These are phyloP conservation scores for Pogonus chalceus DNA, from an alignment of 1,140 invertebrate species.

Conservation along the genomic window DNA sequence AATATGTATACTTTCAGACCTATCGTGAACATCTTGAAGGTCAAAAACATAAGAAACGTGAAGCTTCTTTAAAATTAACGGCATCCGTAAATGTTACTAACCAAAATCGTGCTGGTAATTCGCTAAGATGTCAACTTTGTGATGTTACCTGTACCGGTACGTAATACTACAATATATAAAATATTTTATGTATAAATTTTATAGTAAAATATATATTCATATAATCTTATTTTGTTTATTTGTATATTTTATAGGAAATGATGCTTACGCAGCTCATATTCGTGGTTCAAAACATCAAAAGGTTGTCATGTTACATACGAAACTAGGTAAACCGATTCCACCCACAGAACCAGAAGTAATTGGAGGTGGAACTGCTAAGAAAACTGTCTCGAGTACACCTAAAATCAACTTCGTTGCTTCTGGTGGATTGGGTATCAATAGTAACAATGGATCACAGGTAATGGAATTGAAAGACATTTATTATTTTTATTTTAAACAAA, in stretches of 20 bases:
- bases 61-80: constrained; percentile 75
- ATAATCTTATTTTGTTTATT: constrained; percentile 5
- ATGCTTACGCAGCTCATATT: constrained; percentile 96
- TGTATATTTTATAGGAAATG: constrained; percentile 52
- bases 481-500: too few relatives aligned
- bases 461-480: too few relatives aligned
- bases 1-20: too few relatives aligned
- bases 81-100: constrained; percentile 39
- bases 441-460: constrained; percentile 27
- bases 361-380: constrained; percentile 39
- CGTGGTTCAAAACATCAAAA: constrained; percentile 96
- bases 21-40: constrained; percentile 96
- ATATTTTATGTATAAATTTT: background rate
- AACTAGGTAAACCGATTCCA: constrained; percentile 94
- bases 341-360: constrained; percentile 85
- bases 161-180: background rate
- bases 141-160: constrained; percentile 86
- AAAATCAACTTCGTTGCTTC: constrained; percentile 87
- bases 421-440: constrained; percentile 55
- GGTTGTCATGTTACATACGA: constrained; percentile 91
- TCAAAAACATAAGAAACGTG: constrained; percentile 98
- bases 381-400: constrained; percentile 58
- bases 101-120: constrained; percentile 55
- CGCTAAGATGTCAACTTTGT: constrained; percentile 80
- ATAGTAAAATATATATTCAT: background rate